Evolutionary conservation across 2,797 vertebrate genomes (phyloP), one percentile per base, ranked within the genome.

Genomic region (Buceros bicornis): DNA sequence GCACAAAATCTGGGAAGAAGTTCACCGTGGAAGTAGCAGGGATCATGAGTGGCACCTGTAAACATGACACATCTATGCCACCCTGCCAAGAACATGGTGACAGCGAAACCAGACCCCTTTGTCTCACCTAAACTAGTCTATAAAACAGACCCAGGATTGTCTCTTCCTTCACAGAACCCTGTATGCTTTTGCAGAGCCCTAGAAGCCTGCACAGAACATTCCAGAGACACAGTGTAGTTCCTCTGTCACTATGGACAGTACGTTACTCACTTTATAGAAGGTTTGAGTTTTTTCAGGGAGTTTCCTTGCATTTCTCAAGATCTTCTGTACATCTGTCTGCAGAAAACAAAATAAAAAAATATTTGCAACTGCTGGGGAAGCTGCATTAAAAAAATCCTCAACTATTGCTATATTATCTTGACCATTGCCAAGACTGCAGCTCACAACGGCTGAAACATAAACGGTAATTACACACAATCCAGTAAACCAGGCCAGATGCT

Each of bases 311-410:
- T 99, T 99, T 96, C 99, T 99, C 95, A 99, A 98, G 97, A 99
- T 99, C 98, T 99, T 99, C 98, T 99, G 99, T 71, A 99, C 99
- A 97, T 99, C 99, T 11, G 99, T 99, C 99, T 99, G 97, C 65
- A 93, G 61, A 76, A 90, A 53, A 25, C 19, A 29, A 93, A 72
- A 28, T 64, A 33, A 5, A 48, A 78, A 54, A 19, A 17, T 18
- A 11, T 58, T 71, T 71, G 65, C 47, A 92, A 50, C 37, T 74
- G 66, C 37, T 54, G 29, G 16, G 25, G 16, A 85, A 47, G 71
- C 56, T 64, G 73, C 66, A 89, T 58, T 58, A 58, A 89, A 89
- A 56, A 53, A 82, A 33, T 6, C 10, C 57, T 71, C 74, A 65
- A 25, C 42, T 84, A 11, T 73, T 72, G 64, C 53, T 71, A 90